Conservation (phyloP, 2,888 invertebrate genomes). For the Euplexia lucipara region DNA sequence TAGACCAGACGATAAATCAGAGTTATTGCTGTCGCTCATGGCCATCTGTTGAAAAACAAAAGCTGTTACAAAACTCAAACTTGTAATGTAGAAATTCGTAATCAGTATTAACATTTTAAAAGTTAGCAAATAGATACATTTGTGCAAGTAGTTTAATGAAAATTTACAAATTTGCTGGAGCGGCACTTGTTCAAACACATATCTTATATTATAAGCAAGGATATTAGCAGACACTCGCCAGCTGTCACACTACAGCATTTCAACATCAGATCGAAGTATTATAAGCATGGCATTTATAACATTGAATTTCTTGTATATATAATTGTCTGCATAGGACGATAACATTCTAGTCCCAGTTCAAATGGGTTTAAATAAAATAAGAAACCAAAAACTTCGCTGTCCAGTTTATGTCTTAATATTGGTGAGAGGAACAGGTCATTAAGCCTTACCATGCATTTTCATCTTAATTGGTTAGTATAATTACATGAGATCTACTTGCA, state of each 20-base stretch:
- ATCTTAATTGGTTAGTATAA: constrained; percentile 80
- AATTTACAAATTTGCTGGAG: constrained; percentile 69
- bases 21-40: constrained; percentile 90
- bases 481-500: constrained; percentile 84
- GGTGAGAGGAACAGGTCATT: constrained; percentile 71
- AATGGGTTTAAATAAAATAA: constrained; percentile 65
- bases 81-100: constrained; percentile 17
- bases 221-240: constrained; percentile 63
- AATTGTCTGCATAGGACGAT: constrained; percentile 11
- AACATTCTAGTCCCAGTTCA: constrained; percentile 67
- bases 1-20: constrained; percentile 87
- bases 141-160: constrained; percentile 49
- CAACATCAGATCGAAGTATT: constrained; percentile 23
- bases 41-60: constrained; percentile 91
- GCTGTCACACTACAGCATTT: constrained; percentile 24
- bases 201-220: constrained; percentile 69
- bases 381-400: constrained; percentile 38
- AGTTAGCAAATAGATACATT: constrained; percentile 46
- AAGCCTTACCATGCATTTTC: constrained; percentile 87
- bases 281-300: constrained; percentile 15
- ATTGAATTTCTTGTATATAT: constrained; percentile 14
- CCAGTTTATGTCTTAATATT: constrained; percentile 49
- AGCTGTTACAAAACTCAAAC: constrained; percentile 30
- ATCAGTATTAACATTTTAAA: constrained; percentile 9
- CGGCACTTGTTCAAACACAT: constrained; percentile 69